A percentile compares a stretch with the other conserved stretches of the same genome.
phyloP scores from a whole-genome alignment of 2,113 vertebrate species.

The Pluvianellus socialis region DNA sequence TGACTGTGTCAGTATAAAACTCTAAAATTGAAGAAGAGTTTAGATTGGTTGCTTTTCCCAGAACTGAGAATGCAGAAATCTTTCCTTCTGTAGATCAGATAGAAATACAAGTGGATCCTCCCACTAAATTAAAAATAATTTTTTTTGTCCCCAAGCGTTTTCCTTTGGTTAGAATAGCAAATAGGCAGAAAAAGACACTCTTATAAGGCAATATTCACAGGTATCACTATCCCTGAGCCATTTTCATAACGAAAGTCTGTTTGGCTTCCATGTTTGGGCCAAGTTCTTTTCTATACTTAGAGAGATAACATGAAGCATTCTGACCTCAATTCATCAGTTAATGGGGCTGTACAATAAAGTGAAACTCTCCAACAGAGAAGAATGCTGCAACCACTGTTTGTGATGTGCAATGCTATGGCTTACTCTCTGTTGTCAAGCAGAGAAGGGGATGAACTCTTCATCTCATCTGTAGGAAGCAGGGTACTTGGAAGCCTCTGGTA shows the following conservation, averaged over 20 bases:
- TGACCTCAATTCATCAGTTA: conserved; percentile 49
- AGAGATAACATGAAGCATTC: not conserved
- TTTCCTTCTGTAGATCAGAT: not conserved
- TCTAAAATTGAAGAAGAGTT: not conserved
- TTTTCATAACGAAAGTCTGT: not conserved
- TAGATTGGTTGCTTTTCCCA: not conserved
- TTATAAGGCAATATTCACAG: not conserved
- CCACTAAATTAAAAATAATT: not conserved
- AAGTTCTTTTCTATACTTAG: conserved; percentile 10
- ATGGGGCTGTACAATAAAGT: conserved; percentile 17
- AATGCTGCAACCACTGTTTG: conserved; percentile 3
- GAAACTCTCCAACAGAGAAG: conserved; percentile 41
- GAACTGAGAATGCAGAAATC: not conserved
- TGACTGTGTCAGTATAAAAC: not conserved
- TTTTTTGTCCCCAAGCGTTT: not conserved
- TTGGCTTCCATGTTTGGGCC: conserved; percentile 19
- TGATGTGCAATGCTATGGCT: not conserved
- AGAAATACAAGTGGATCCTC: not conserved
- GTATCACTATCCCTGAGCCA: not conserved
- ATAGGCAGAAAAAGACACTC: not conserved
- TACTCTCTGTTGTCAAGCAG: conserved; percentile 45
- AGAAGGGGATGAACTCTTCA: conserved; percentile 41
- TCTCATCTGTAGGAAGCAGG: conserved; percentile 32
- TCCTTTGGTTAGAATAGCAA: not conserved
- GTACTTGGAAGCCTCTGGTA: conserved; percentile 34